Percentiles rank a stretch among this genome's conserved stretches.
Conservation (phyloP, 2,113 vertebrate species). For the Limnothrissa miodon region DNA sequence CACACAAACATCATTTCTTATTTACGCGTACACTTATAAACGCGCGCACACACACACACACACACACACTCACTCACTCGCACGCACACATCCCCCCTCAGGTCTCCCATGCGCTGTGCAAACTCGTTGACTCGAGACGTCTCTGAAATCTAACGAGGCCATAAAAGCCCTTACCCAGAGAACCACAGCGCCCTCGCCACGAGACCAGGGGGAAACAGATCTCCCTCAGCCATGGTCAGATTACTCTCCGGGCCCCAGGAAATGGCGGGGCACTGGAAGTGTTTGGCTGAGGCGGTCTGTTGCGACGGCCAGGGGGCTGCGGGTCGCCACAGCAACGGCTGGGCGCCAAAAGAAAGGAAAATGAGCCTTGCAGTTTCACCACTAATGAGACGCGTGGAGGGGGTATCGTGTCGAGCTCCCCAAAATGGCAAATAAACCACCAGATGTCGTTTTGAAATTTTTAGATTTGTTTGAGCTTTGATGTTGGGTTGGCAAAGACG, state of each 20-base stretch:
- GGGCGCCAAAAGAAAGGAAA: neutral
- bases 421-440: slow-evolving; percentile 1
- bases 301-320: too few species aligned
- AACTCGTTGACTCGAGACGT: slow-evolving; percentile 43
- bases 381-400: neutral
- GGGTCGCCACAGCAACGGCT: neutral
- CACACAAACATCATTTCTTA: neutral
- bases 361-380: neutral
- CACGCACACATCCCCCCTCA: neutral
- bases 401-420: neutral
- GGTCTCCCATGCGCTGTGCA: neutral
- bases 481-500: neutral
- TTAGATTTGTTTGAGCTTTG: neutral
- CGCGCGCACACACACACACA: neutral
- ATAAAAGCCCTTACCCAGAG: slow-evolving; percentile 63
- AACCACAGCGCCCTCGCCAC: slow-evolving; percentile 62
- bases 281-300: neutral
- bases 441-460: neutral
- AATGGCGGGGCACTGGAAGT: slow-evolving; percentile 39
- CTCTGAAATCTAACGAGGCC: slow-evolving; percentile 70
- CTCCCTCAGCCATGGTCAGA: slow-evolving; percentile 54
- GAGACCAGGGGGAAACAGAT: slow-evolving; percentile 62
- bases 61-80: neutral
- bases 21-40: neutral
- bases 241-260: slow-evolving; percentile 53